A percentile compares a stretch with the other conserved stretches of the same genome.
Conservation (phyloP, 1,140 invertebrate genomes). For the Delia radicum region DNA sequence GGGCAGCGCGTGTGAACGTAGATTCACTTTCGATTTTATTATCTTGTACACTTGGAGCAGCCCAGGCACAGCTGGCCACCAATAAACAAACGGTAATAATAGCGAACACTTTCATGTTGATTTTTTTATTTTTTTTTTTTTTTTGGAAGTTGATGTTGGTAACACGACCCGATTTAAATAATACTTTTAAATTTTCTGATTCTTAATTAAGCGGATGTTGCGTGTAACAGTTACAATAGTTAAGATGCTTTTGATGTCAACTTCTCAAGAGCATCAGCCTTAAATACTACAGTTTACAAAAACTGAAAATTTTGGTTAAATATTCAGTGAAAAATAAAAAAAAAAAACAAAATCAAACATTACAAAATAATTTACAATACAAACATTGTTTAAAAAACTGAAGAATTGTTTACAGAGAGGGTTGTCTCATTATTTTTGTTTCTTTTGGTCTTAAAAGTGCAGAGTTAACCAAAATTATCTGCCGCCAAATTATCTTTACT, state of each 20-base stretch:
- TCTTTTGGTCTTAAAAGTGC: neutral
- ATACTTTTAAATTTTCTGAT: neutral
- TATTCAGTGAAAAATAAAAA: neutral
- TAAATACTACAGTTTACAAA: slow-evolving; percentile 42
- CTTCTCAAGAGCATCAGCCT: slow-evolving; percentile 42
- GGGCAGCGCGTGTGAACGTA: slow-evolving; percentile 39
- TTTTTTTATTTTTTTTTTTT: slow-evolving; percentile 18
- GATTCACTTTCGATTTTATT: slow-evolving; percentile 50
- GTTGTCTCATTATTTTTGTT: too few species aligned
- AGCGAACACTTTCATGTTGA: slow-evolving; percentile 56
- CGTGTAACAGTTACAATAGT: slow-evolving; percentile 38
- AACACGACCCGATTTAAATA: neutral
- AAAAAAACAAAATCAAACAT: neutral
- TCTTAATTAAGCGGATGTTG: neutral
- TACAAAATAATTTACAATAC: slow-evolving; percentile 22
- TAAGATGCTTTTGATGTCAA: slow-evolving; percentile 55
- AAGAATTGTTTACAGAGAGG: neutral
- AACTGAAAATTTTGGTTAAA: neutral
- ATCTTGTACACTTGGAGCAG: slow-evolving; percentile 53
- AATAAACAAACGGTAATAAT: slow-evolving; percentile 43
- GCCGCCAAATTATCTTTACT: neutral
- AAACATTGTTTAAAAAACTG: slow-evolving; percentile 10
- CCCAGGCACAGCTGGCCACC: slow-evolving; percentile 45
- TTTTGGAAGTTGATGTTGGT: neutral
- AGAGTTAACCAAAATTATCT: neutral